phyloP scores from a whole-genome alignment of 2,113 vertebrate genomes.

The Grus americana region DNA sequence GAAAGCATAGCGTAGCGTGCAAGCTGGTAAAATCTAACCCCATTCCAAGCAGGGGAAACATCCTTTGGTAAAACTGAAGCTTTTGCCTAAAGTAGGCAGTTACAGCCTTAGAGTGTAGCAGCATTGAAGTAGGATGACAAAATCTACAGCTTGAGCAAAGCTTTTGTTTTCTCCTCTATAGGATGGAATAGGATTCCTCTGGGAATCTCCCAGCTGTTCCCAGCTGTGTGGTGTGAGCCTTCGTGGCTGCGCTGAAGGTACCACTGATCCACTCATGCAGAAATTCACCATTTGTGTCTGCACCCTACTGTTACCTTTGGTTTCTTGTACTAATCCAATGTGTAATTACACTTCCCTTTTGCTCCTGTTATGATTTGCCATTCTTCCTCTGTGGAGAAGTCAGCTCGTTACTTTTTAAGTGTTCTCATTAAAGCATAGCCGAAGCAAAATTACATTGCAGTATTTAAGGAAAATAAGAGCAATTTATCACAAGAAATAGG shows the following conservation, averaged over 20 bases:
- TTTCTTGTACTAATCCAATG: not conserved
- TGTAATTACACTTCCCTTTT: not conserved
- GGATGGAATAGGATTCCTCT: not conserved
- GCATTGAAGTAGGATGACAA: not conserved
- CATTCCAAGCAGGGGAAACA: not conserved
- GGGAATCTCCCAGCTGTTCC: not conserved
- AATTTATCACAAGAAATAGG: not conserved
- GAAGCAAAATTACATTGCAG: not conserved
- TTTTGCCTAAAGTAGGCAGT: not conserved
- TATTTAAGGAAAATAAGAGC: not conserved
- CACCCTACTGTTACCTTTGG: not conserved
- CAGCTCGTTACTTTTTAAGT: not conserved
- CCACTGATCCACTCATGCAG: not conserved
- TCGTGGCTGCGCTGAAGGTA: not conserved
- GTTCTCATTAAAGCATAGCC: not conserved
- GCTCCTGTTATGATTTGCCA: not conserved
- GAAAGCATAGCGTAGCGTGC: not conserved
- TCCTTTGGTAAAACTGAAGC: not conserved
- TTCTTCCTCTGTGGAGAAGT: not conserved
- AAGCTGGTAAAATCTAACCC: not conserved
- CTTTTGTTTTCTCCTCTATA: conserved; percentile 5
- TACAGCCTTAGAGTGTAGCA: not conserved
- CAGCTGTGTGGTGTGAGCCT: not conserved
- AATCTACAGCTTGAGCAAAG: not conserved
- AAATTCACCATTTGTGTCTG: not conserved